Evolutionary conservation across 2,113 vertebrate species (phyloP).

Genomic region (Isurus oxyrinchus): DNA sequence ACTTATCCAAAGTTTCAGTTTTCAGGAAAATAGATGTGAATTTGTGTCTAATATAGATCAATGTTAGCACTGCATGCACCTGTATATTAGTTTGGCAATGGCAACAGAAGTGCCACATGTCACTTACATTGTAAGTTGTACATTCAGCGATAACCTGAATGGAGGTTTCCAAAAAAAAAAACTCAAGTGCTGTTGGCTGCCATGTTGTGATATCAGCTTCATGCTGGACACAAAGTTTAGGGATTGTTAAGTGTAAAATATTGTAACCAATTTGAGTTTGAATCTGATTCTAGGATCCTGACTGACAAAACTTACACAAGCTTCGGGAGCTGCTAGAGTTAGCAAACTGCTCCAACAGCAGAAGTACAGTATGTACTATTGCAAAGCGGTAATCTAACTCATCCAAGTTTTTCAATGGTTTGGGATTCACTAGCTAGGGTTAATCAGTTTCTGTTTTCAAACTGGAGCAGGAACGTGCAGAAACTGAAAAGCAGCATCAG

Average conservation of each 20-base stretch:
- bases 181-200: not conserved
- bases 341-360: not conserved
- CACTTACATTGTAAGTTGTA: not conserved
- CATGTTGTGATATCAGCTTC: not conserved
- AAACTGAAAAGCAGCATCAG: not conserved
- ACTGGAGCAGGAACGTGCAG: not conserved
- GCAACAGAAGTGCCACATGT: not conserved
- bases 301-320: not conserved
- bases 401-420: not conserved
- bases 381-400: not conserved
- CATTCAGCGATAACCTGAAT: not conserved
- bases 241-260: not conserved
- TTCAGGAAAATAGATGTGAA: not conserved
- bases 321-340: not conserved
- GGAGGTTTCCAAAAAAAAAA: not conserved
- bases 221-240: not conserved
- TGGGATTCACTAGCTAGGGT: not conserved
- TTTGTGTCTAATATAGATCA: not conserved
- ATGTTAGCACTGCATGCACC: not conserved
- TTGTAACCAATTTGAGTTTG: not conserved
- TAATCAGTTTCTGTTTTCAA: not conserved
- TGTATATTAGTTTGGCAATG: not conserved
- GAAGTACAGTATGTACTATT: not conserved
- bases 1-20: not conserved
- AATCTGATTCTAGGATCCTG: not conserved